Evolutionary conservation across 1,140 invertebrate species (phyloP), one percentile per base, ranked within the genome.

Genomic region (Mylabris phalerata): DNA sequence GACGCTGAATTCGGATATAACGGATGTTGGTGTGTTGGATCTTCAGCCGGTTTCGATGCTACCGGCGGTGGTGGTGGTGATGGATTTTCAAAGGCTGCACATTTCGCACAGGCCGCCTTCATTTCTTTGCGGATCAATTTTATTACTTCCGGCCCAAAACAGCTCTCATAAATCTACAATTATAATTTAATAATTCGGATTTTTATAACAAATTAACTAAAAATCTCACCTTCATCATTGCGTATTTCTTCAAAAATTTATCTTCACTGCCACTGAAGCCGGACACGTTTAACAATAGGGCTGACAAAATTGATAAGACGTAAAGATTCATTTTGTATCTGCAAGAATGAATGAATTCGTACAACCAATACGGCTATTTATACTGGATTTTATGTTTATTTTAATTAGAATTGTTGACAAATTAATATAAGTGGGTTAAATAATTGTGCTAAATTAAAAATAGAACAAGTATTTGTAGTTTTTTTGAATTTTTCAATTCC

Each of bases 111-210:
- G 2, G 83, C 82, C 4, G 77, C 78, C 68, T 80, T 82, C 78
- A 84, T 81, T 74, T 85, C 83, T 66, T 79, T 79, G n/a, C 82
- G 70, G 9, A 84, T 81, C 75, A 84, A 79, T 68, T 82, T 81
- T 0, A 85, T 78, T 2, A 84, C 82, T 61, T 83, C 80, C 0
- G 78, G 71, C 1, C 83, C 82, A 61, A 84, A 84, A 69, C 83
- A 85, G 62, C 82, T 83, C 71, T 85, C 83, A 61, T 84, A 85
- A 57, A 85, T 83, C 83, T 85, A 42, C 10, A 9, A 7, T n/a
- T 10, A 42, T 19, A 2, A 19, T 19, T 19, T 19, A 19, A 19
- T 19, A 19, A 19, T 19, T 19, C 32, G 5, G 9, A 3, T 42
- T 3, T 9, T 9, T 42, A 42, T 11, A 25, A 27, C 10, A 57